A percentile compares a stretch with the other conserved stretches of the same genome.
Conservation (phyloP, 2,888 invertebrate genomes). For the Amiota mariae region DNA sequence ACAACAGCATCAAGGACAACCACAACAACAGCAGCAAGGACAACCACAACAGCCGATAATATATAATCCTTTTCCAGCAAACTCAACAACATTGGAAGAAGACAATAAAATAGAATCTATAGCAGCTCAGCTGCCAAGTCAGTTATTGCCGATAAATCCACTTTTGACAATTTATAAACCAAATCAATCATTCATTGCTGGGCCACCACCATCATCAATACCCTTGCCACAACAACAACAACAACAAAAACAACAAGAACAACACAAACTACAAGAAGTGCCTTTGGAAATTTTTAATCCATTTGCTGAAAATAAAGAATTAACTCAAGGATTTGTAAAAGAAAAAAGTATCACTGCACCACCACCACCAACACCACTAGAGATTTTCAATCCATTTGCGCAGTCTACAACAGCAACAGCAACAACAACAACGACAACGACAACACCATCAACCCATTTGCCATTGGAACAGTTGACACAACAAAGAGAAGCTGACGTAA, state of each 20-base stretch:
- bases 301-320: conserved; percentile 51
- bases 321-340: conserved; percentile 35
- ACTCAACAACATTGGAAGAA: not conserved
- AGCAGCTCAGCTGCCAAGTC: not conserved
- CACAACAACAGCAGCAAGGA: not conserved
- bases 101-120: not conserved
- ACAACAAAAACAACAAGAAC: conserved; percentile 10
- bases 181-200: conserved; percentile 20
- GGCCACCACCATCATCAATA: conserved; percentile 14
- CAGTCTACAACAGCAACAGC: conserved; percentile 21
- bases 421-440: conserved; percentile 26
- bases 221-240: not conserved
- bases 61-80: not conserved
- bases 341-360: conserved; percentile 32
- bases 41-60: not conserved
- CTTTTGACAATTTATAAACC: not conserved
- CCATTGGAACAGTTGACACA: not conserved
- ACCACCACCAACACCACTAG: conserved; percentile 35
- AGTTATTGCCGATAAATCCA: not conserved
- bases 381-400: conserved; percentile 55
- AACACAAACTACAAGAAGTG: not conserved
- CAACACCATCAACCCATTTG: not conserved
- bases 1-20: not conserved
- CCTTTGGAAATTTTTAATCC: conserved; percentile 52
- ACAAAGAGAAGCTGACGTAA: not conserved